Evolutionary conservation across 2,797 vertebrate genomes (phyloP).

Genomic region (Heliangelus exortis): DNA sequence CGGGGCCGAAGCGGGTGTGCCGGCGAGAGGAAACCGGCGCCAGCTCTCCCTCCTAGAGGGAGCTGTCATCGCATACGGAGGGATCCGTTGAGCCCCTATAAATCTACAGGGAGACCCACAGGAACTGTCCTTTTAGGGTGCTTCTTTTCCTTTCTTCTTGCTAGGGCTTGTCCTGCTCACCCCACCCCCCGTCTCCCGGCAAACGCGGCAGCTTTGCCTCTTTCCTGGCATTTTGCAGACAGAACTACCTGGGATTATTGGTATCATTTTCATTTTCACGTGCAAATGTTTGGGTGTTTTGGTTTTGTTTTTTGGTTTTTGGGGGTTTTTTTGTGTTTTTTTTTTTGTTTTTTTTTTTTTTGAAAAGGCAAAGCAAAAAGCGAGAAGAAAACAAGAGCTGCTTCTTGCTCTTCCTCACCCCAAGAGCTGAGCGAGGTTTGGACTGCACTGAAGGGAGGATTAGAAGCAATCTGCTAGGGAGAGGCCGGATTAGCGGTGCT

Average conservation of each 20-base stretch:
- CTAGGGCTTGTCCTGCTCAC: not conserved
- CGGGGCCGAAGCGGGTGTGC: not conserved
- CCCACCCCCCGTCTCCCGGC: not conserved
- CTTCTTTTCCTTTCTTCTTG: not conserved
- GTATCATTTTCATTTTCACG: not conserved
- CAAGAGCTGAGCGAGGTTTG: not conserved
- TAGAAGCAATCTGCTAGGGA: conserved; percentile 9
- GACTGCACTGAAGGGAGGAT: not conserved
- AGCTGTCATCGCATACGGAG: not conserved
- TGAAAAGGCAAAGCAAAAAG: not conserved
- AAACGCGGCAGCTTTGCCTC: not conserved
- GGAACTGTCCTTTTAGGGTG: not conserved
- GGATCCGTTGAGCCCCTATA: not conserved
- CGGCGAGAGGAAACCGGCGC: not conserved
- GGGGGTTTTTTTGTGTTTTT: too few species aligned
- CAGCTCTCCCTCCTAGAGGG: not conserved
- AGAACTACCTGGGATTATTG: not conserved
- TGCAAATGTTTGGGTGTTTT: not conserved
- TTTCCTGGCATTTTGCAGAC: not conserved
- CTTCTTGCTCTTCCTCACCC: not conserved
- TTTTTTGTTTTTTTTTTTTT: not conserved
- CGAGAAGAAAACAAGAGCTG: not conserved
- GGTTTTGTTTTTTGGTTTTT: too few species aligned
- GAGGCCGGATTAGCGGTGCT: not conserved
- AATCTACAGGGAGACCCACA: not conserved